phyloP scores from a whole-genome alignment of 1,140 invertebrate genomes.

The Ips typographus region DNA sequence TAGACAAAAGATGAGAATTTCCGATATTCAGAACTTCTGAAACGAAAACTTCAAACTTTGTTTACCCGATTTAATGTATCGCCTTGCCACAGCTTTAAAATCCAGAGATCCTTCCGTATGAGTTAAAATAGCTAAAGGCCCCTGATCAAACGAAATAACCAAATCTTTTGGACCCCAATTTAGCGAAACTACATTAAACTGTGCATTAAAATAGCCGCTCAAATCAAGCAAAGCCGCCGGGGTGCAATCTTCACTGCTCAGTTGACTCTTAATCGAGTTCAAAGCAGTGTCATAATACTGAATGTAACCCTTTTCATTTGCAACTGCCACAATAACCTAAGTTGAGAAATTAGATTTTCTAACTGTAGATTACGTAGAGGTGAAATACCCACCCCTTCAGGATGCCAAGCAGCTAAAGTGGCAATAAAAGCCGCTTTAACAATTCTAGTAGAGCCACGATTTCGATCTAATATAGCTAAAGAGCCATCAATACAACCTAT shows the following conservation, averaged over 20 bases:
- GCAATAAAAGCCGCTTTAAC: slow-evolving; percentile 70
- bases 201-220: slow-evolving; percentile 67
- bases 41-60: neutral
- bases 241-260: slow-evolving; percentile 66
- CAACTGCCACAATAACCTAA: slow-evolving; percentile 62
- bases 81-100: slow-evolving; percentile 59
- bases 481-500: slow-evolving; percentile 77
- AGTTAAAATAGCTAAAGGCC: slow-evolving; percentile 52
- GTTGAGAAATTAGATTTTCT: neutral
- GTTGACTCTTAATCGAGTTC: slow-evolving; percentile 66
- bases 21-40: neutral
- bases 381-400: slow-evolving; percentile 56
- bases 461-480: slow-evolving; percentile 70
- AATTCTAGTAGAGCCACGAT: slow-evolving; percentile 62
- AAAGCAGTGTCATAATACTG: slow-evolving; percentile 78
- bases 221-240: slow-evolving; percentile 67
- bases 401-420: slow-evolving; percentile 71
- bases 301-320: slow-evolving; percentile 71
- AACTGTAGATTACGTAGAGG: neutral
- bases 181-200: slow-evolving; percentile 61
- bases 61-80: slow-evolving; percentile 58
- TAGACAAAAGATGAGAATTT: neutral
- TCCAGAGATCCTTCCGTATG: slow-evolving; percentile 44
- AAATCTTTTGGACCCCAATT: slow-evolving; percentile 54
- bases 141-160: slow-evolving; percentile 62